Evolutionary conservation across 1,140 invertebrate species (phyloP), one percentile per base, ranked within the genome.

Genomic region (Bemisia tabaci): DNA sequence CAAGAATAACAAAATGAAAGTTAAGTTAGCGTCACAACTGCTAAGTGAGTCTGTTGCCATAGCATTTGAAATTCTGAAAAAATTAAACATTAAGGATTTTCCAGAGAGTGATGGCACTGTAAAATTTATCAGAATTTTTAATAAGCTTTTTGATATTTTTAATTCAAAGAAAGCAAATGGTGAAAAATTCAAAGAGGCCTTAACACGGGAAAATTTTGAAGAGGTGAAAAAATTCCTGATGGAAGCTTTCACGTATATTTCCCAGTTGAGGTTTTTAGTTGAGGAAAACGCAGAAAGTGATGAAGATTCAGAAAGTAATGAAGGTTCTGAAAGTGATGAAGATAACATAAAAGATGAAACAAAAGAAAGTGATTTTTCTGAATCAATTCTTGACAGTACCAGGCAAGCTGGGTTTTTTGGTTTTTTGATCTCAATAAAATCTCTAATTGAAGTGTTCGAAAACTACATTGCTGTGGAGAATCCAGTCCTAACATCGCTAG

Each of bases 1-100:
- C 65, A n/a, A 67, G 9, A 69, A 72, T 58, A 65, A 74, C 26
- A 75, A 74, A 73, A 76, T 75, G 70, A 74, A 75, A 65, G 72
- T 75, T 12, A 72, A 73, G 65, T 62, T 77, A 60, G 73, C 70
- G 25, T 68, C 70, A 21, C 73, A 77, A 72, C 65, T 71, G 25
- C 66, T 77, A 11, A 78, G 75, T 71, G 22, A 69, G 21, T 74
- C 70, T 65, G 71, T 72, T 58, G 66, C 71, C 27, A 59, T 72
- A 39, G 65, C 68, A 17, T 61, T 75, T n/a, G 64, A 67, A 22
- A 27, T 65, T 65, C 60, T 48, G 2, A 65, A 26, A 60, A 26
- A 65, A 25, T 17, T 48, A 9, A 48, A 48, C 17, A 17, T 48
- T 9, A 48, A 17, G 33, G 33, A 48, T 48, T 48, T 48, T 48